Conservation (phyloP, 2,113 vertebrate genomes). For the Grantiella picta region DNA sequence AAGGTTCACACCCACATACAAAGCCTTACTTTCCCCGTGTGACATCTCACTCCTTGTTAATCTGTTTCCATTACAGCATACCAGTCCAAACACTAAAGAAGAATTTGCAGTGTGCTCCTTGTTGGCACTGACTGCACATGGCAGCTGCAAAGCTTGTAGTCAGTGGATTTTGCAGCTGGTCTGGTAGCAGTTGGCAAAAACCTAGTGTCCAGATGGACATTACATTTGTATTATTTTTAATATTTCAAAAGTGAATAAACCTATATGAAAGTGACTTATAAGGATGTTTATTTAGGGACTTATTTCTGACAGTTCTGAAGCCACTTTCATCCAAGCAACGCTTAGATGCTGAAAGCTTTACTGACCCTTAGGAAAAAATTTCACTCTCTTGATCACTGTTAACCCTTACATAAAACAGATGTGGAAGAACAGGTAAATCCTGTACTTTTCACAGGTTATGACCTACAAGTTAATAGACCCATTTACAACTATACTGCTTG, state of each 20-base stretch:
- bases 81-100: slow-evolving; percentile 43
- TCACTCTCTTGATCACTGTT: not conserved
- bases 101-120: slow-evolving; percentile 36
- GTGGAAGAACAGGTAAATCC: not conserved
- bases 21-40: not conserved
- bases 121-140: slow-evolving; percentile 31
- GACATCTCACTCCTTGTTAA: slow-evolving; percentile 8
- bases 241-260: slow-evolving; percentile 68
- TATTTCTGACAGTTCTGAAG: slow-evolving; percentile 9
- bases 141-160: slow-evolving; percentile 70
- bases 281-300: slow-evolving; percentile 47
- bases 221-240: slow-evolving; percentile 72
- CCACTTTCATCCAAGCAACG: not conserved
- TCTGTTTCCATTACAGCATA: not conserved
- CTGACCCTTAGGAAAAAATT: not conserved
- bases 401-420: not conserved
- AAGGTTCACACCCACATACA: not conserved
- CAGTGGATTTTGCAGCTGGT: slow-evolving; percentile 72
- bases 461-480: not conserved
- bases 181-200: slow-evolving; percentile 70
- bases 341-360: not conserved
- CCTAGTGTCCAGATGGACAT: slow-evolving; percentile 71
- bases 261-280: slow-evolving; percentile 58
- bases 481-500: not conserved
- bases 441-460: not conserved